phyloP scores from a whole-genome alignment of 2,888 invertebrate genomes.

The Zygogramma bicolorata region DNA sequence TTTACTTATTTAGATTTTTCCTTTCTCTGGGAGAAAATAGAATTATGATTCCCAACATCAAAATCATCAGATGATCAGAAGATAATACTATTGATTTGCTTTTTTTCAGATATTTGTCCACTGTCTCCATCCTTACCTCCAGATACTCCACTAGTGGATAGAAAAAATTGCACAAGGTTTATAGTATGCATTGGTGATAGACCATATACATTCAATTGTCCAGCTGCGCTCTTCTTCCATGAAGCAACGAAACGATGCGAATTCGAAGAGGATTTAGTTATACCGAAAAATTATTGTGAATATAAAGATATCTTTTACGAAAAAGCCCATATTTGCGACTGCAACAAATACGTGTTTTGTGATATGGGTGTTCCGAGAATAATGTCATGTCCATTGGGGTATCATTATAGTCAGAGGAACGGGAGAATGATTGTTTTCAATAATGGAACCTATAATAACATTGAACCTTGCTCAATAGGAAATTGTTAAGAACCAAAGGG shows the following conservation, averaged over 20 bases:
- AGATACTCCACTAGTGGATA: neutral
- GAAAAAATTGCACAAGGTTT: conserved; percentile 9
- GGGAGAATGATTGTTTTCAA: neutral
- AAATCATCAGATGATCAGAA: too few relatives aligned
- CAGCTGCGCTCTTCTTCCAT: neutral
- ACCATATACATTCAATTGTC: conserved; percentile 4
- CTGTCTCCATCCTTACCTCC: neutral
- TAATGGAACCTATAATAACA: neutral
- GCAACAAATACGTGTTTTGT: conserved; percentile 24
- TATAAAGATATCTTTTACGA: conserved; percentile 1
- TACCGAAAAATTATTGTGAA: conserved; percentile 17
- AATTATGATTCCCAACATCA: too few relatives aligned
- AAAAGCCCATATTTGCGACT: conserved; percentile 23
- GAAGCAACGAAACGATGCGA: neutral
- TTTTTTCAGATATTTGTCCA: conserved; percentile 1
- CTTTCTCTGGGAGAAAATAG: too few relatives aligned
- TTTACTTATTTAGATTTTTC: too few relatives aligned
- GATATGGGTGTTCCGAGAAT: neutral
- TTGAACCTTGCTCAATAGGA: neutral
- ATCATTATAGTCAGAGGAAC: too few relatives aligned
- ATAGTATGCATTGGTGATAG: conserved; percentile 2
- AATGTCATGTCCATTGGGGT: neutral
- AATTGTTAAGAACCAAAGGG: too few relatives aligned
- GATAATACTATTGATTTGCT: neutral
- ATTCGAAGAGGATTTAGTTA: neutral